Evolutionary conservation across 1,140 invertebrate genomes (phyloP).

Genomic region (Cydia amplana): DNA sequence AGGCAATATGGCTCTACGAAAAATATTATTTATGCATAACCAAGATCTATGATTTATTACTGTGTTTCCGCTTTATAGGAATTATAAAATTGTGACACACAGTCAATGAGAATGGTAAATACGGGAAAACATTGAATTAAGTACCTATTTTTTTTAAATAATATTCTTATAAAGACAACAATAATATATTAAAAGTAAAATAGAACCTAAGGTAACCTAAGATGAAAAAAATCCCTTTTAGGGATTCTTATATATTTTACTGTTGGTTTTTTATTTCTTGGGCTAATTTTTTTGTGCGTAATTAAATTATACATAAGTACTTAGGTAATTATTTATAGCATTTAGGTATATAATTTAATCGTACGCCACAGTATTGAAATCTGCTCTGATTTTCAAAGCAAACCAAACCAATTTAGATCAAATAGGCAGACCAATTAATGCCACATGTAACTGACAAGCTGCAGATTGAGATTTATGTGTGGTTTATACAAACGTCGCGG

Average conservation of each 20-base stretch:
- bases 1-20: neutral
- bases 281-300: too few species aligned
- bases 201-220: too few species aligned
- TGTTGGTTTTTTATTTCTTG: too few species aligned
- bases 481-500: neutral
- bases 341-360: neutral
- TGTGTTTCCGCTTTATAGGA: constrained; percentile 5
- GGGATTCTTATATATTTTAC: too few species aligned
- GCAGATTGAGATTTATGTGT: constrained; percentile 15
- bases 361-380: neutral
- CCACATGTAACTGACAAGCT: neutral
- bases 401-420: constrained; percentile 1
- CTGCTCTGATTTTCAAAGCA: neutral
- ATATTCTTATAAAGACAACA: too few species aligned
- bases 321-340: too few species aligned
- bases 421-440: neutral
- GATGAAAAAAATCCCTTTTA: too few species aligned
- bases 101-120: neutral
- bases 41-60: constrained; percentile 9
- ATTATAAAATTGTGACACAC: constrained; percentile 19
- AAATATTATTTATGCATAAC: constrained; percentile 1
- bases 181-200: too few species aligned
- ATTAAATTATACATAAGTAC: too few species aligned
- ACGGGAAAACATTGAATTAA: neutral
- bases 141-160: too few species aligned